A percentile compares a stretch with the other conserved stretches of the same genome.
Evolutionary conservation across 2,888 invertebrate genomes (phyloP).

Genomic region (Ormyrus rosae): DNA sequence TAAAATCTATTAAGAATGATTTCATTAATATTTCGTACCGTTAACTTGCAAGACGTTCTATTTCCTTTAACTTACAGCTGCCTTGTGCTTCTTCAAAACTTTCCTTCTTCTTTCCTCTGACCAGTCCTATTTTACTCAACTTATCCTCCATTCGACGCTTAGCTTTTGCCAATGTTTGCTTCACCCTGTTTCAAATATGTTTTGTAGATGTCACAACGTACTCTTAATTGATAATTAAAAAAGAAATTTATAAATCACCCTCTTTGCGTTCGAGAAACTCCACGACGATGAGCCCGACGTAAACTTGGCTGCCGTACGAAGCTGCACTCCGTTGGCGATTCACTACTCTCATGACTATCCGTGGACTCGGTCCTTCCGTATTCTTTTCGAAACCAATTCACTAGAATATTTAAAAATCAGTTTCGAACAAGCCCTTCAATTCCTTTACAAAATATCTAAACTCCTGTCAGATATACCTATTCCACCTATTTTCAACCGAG

Average conservation of each 20-base stretch:
- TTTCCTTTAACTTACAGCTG: conserved; percentile 79
- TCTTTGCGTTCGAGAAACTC: conserved; percentile 65
- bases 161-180: conserved; percentile 86
- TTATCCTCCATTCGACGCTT: conserved; percentile 93
- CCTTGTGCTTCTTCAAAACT: conserved; percentile 91
- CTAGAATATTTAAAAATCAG: conserved; percentile 60
- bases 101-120: conserved; percentile 91
- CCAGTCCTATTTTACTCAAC: conserved; percentile 87
- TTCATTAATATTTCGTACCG: background rate
- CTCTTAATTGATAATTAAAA: background rate
- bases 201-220: background rate
- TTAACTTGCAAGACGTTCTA: background rate
- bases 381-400: conserved; percentile 80
- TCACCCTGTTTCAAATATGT: conserved; percentile 75
- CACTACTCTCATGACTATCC: conserved; percentile 78
- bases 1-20: conserved; percentile 78
- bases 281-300: conserved; percentile 72
- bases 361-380: conserved; percentile 76
- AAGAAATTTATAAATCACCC: conserved; percentile 63
- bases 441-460: no score
- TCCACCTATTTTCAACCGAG: conserved; percentile 83
- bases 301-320: conserved; percentile 77
- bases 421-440: no score
- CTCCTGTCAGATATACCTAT: conserved; percentile 78
- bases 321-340: conserved; percentile 78